Percentiles rank a stretch among this genome's conserved stretches.
phyloP scores from a whole-genome alignment of 2,113 vertebrate genomes.

The Carassius gibelio region DNA sequence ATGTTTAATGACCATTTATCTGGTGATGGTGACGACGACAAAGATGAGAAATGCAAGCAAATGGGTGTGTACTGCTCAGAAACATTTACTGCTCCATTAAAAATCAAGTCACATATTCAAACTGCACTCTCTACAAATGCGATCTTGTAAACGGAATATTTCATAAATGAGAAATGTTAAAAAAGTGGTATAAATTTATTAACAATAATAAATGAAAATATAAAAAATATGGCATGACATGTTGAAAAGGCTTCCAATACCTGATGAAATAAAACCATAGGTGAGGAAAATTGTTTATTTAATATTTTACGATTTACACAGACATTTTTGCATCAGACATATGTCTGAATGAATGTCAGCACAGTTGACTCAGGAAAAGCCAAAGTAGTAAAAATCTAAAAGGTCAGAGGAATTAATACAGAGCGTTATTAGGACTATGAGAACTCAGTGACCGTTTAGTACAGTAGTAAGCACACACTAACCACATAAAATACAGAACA shows the following conservation, averaged over 20 bases:
- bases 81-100: slow-evolving; percentile 14
- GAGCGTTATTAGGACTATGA: neutral
- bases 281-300: no score
- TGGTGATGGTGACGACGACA: neutral
- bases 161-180: neutral
- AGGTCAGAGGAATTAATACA: slow-evolving; percentile 15
- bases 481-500: slow-evolving; percentile 21
- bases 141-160: neutral
- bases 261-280: no score
- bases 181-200: neutral
- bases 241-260: no score
- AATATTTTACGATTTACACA: neutral
- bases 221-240: no score
- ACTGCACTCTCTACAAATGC: neutral
- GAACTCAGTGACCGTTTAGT: slow-evolving; percentile 1
- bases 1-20: neutral
- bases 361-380: neutral
- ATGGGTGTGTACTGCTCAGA: neutral
- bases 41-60: slow-evolving; percentile 28
- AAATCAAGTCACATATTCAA: slow-evolving; percentile 6
- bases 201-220: neutral
- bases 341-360: neutral
- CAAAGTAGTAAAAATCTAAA: slow-evolving; percentile 19
- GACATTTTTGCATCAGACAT: slow-evolving; percentile 1
- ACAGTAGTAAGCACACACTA: slow-evolving; percentile 15